Base-by-base conservation (phyloP, 2,797 vertebrate species). In the Anableps anableps region DNA sequence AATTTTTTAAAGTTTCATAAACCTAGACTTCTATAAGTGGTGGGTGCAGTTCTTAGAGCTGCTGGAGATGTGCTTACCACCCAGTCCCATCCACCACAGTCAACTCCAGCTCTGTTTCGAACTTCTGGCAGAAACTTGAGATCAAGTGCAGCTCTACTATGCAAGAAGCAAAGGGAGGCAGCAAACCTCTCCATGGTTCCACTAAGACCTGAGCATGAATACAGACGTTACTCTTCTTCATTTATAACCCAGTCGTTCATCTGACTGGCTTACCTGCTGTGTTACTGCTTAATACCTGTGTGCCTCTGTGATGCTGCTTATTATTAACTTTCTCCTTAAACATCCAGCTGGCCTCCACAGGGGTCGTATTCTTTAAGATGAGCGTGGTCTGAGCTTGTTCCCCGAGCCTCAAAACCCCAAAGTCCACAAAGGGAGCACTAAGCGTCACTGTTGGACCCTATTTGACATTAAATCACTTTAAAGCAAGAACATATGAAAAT, bases 381-480 rank as follows among this genome's bases (percentile, higher is more conserved):
- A 99, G 80, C 4, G 83, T 86, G 64, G 82, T 89, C 2, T 89
- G 77, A 19, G 85, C 82, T 13, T 90, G 96, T 45, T 96, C 93
- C 14, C 95, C 96, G 5, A 95, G 86, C 72, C 94, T 95, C 62
- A 97, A 77, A 74, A 99, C 95, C 34, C 97, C 97, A 48, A 99
- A 95, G 79, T 94, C 87, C 81, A 99, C 92, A 29, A 95, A 95
- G 53, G 97, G 96, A 64, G 92, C 83, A 26, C 81, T 91, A 16
- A 97, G 58, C 72, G 83, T 87, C 48, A 99, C 93, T 6, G 71
- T 60, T 0, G 98, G 97, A 45, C 98, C 99, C 99, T 99, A 36
- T 51, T 0, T 11, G 51, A 74, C 29, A 84, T 43, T 50, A 75
- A 4, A 73, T 14, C 26, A 16, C 26, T 29, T 72, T 31, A 72